A percentile compares a stretch with the other conserved stretches of the same genome.
These are phyloP conservation scores for Trichosurus vulpecula DNA, from an alignment of 2,797 vertebrate genomes.

Conservation along the genomic window DNA sequence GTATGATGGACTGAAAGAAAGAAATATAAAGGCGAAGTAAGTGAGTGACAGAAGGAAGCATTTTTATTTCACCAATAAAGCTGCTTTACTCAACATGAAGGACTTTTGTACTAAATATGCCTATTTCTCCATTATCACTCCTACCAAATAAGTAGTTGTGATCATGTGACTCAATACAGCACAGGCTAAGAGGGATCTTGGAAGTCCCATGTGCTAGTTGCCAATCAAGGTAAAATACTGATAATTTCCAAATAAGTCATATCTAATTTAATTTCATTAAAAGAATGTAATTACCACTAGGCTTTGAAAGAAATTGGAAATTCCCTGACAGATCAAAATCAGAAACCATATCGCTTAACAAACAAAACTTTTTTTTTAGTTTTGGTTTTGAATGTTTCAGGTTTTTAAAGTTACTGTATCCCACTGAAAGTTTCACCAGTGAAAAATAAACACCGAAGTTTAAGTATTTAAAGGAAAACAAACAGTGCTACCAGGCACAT, in stretches of 20 bases:
- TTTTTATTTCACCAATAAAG: conserved; percentile 25
- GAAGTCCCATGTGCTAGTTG: not conserved
- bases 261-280: not conserved
- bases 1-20: conserved; percentile 49
- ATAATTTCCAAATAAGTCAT: not conserved
- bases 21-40: conserved; percentile 42
- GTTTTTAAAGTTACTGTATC: not conserved
- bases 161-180: not conserved
- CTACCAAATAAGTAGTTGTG: conserved; percentile 1
- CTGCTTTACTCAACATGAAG: conserved; percentile 33
- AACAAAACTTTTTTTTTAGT: not conserved
- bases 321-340: not conserved
- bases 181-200: not conserved
- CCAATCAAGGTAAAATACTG: not conserved
- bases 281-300: not conserved
- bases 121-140: conserved; percentile 23
- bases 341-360: not conserved
- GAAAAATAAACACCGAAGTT: not conserved
- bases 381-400: not conserved
- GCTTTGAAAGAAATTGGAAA: not conserved
- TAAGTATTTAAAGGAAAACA: conserved; percentile 14
- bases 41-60: not conserved
- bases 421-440: not conserved
- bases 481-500: not conserved
- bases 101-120: not conserved